Conservation (phyloP, 1,140 invertebrate species). For the Telenomus remus region DNA sequence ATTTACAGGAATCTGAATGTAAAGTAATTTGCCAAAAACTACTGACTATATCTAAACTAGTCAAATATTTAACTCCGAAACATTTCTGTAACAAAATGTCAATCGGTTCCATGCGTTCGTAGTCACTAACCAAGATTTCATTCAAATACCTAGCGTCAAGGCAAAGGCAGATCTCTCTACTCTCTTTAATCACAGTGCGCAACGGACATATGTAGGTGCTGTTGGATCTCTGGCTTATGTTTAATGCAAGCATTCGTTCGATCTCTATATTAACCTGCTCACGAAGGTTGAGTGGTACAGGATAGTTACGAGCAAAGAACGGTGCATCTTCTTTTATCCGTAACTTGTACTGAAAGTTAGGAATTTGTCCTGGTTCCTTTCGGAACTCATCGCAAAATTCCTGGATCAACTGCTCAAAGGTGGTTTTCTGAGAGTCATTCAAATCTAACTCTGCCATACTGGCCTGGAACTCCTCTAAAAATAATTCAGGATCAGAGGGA, state of each 20-base stretch:
- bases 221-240: slow-evolving; percentile 8
- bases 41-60: slow-evolving; percentile 1
- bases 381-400: background rate
- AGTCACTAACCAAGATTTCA: slow-evolving; percentile 1
- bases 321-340: background rate
- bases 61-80: background rate
- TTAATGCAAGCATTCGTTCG: background rate
- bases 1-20: slow-evolving; percentile 35
- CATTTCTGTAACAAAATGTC: slow-evolving; percentile 14
- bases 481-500: too few species aligned
- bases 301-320: background rate
- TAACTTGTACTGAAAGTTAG: background rate
- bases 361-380: background rate
- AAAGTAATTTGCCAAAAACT: slow-evolving; percentile 10
- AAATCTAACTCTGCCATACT: background rate
- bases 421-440: background rate
- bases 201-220: slow-evolving; percentile 9
- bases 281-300: slow-evolving; percentile 5
- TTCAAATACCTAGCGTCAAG: background rate
- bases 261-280: background rate
- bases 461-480: background rate
- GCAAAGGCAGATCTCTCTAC: background rate
- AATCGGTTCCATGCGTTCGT: slow-evolving; percentile 23
- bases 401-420: background rate
- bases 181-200: slow-evolving; percentile 6